Conservation (phyloP, 1,140 invertebrate species). For the Cyclargus thomasi region DNA sequence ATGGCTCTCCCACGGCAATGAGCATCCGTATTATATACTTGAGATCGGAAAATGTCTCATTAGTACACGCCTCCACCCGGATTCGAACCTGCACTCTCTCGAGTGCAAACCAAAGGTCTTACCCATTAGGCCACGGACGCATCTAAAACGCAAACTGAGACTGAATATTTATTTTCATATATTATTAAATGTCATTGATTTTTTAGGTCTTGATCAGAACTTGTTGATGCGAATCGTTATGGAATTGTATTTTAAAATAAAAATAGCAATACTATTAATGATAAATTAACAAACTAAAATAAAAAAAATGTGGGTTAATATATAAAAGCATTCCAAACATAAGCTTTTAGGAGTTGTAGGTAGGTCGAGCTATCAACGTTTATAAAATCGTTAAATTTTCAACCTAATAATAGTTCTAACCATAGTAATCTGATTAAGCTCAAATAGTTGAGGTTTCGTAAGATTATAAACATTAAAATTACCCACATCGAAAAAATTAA, state of each 20-base stretch:
- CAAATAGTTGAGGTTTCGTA: not conserved
- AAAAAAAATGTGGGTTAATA: not conserved
- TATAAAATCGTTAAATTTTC: not conserved
- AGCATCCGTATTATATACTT: too few species aligned
- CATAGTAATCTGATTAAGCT: not conserved
- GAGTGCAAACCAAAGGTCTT: too few species aligned
- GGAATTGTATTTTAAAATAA: not conserved
- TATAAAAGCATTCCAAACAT: not conserved
- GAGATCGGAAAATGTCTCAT: too few species aligned
- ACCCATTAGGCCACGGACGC: too few species aligned
- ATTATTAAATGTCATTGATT: constrained; percentile 2
- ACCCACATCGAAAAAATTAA: not conserved
- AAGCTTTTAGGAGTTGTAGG: not conserved
- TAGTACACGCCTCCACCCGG: too few species aligned
- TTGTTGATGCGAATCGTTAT: not conserved
- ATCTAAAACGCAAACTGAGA: not conserved
- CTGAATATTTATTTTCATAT: constrained; percentile 3
- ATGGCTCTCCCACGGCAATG: too few species aligned
- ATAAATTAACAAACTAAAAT: not conserved
- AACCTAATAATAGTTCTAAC: not conserved
- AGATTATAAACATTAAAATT: not conserved
- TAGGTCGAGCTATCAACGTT: not conserved
- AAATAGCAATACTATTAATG: not conserved
- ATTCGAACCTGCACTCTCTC: too few species aligned
- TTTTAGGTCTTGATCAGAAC: not conserved